Base-by-base conservation (phyloP, 2,888 invertebrate genomes). In the Bombyx huttoni region DNA sequence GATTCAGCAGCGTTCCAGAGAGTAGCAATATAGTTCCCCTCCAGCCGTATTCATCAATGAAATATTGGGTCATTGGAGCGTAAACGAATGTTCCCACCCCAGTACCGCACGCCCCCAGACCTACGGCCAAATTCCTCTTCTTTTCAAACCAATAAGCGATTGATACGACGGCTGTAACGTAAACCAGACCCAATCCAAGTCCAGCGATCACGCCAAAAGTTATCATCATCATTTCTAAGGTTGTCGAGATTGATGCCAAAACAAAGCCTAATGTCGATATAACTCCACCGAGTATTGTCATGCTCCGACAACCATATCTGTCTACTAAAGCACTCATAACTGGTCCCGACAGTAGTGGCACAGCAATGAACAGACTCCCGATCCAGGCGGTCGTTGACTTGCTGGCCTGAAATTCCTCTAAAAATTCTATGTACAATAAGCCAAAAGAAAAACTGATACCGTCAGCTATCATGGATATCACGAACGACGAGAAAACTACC, bases 361-460 rank as follows among this genome's bases (percentile, higher is more conserved):
- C 94, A 0, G 96, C 94, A 78, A 97, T 94, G 69, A 98, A 96
- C 13, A 98, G 78, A 51, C 96, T 95, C 1, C 96, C 96, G 55
- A 97, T 94, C 94, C 96, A 94, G 1, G 97, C 94, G 0, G 98
- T 97, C 49, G 93, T 94, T 7, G 95, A 92, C 65, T 95, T 95
- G 47, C 94, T 94, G 35, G 94, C 94, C 53, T 91, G 85, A 73
- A 97, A 98, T 67, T 95, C 93, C 49, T 92, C 89, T 49, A 96
- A 84, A 65, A 98, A 93, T 67, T 96, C 94, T 0, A 94, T 93
- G 70, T 94, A 96, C 8, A 98, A 89, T 13, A 98, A 87, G 0
- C 98, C 98, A 75, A 98, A 98, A 1, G 96, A 96, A 75, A 98
- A 97, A 51, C 96, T 96, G 53, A 98, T 92, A 0, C 98, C 98